phyloP scores from a whole-genome alignment of 2,888 invertebrate genomes.

The Leucoma salicis region DNA sequence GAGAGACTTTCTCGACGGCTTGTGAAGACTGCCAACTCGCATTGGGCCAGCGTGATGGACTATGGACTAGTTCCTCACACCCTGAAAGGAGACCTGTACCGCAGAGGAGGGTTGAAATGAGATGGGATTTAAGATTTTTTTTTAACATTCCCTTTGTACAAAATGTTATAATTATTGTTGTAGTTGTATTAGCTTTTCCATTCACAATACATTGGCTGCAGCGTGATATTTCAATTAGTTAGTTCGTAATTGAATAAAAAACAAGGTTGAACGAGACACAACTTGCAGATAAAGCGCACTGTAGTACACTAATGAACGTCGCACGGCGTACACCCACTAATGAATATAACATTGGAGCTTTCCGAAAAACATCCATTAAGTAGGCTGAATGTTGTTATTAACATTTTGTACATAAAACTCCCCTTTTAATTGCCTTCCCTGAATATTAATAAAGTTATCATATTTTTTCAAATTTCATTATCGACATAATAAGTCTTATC shows the following conservation, averaged over 20 bases:
- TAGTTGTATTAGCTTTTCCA: conserved; percentile 7
- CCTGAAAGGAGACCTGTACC: no score
- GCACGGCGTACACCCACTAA: conserved; percentile 53
- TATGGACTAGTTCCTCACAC: no score
- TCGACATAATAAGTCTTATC: no score
- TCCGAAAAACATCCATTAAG: conserved; percentile 55
- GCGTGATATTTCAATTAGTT: conserved; percentile 52
- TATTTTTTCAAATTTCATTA: no score
- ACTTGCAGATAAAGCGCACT: conserved; percentile 51
- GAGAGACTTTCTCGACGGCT: no score
- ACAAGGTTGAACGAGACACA: conserved; percentile 49
- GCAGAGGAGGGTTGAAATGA: no score
- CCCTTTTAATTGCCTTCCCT: conserved; percentile 8
- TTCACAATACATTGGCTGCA: conserved; percentile 29
- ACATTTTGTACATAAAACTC: conserved; percentile 30
- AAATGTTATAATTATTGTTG: no score
- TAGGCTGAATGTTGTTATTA: conserved; percentile 48
- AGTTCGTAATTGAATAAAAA: conserved; percentile 58
- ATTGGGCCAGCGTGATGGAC: no score
- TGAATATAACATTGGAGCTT: conserved; percentile 62
- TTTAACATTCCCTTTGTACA: no score
- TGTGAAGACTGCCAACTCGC: no score
- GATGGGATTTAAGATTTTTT: no score
- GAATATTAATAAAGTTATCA: no score
- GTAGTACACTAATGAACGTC: conserved; percentile 64